Conservation (phyloP, 2,113 vertebrate genomes). For the Azemiops feae region DNA sequence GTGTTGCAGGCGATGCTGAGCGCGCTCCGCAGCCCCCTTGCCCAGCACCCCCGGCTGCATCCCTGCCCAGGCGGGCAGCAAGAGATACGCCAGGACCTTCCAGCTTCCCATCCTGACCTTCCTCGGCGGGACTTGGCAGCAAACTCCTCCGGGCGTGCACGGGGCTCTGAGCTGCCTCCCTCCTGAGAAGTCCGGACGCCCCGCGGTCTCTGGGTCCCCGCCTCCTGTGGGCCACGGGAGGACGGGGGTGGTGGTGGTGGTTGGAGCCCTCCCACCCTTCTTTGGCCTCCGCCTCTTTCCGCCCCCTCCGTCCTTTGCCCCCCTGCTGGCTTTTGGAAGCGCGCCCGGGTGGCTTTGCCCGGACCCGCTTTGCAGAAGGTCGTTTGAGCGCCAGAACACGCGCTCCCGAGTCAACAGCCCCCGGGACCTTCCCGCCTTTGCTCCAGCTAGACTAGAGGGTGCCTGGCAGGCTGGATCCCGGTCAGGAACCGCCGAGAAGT, state of each 20-base stretch:
- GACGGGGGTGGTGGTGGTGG: slow-evolving; percentile 56
- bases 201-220: slow-evolving; percentile 55
- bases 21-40: slow-evolving; percentile 56
- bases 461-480: background rate
- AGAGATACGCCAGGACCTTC: background rate
- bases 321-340: slow-evolving; percentile 41
- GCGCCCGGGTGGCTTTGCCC: slow-evolving; percentile 54
- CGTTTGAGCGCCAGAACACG: slow-evolving; percentile 53
- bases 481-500: background rate
- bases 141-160: background rate
- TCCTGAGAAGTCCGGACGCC: background rate
- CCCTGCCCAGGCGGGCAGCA: slow-evolving; percentile 46
- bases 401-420: slow-evolving; percentile 19
- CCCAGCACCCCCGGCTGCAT: background rate
- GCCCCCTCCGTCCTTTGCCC: slow-evolving; percentile 27
- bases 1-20: slow-evolving; percentile 75
- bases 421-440: background rate
- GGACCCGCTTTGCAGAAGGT: slow-evolving; percentile 33
- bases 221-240: slow-evolving; percentile 52
- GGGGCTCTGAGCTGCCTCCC: background rate
- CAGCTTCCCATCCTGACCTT: background rate
- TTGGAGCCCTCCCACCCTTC: background rate
- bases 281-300: background rate
- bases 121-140: background rate
- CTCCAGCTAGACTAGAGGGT: background rate